Percentiles rank a stretch among this genome's conserved stretches.
phyloP scores from a whole-genome alignment of 1,140 invertebrate genomes.

The Lysiphlebus fabarum region DNA sequence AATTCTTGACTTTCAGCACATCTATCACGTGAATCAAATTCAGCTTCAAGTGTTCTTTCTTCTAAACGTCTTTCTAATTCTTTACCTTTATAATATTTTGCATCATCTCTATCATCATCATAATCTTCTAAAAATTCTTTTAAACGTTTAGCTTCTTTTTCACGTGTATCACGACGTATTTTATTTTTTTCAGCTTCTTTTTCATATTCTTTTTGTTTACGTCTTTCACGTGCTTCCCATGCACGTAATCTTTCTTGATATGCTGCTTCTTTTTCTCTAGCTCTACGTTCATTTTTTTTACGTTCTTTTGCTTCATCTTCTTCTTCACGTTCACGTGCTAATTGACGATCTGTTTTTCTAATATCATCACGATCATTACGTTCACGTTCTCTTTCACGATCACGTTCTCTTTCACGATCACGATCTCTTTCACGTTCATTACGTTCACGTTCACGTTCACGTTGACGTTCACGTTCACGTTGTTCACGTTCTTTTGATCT shows the following conservation, averaged over 20 bases:
- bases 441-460: constrained; percentile 44
- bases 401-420: constrained; percentile 41
- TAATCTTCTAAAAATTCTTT: constrained; percentile 99
- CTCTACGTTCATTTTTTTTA: constrained; percentile 84
- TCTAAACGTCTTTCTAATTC: constrained; percentile 83
- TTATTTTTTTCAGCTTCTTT: constrained; percentile 84
- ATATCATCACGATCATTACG: constrained; percentile 53
- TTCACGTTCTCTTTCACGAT: constrained; percentile 41
- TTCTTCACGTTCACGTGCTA: constrained; percentile 76
- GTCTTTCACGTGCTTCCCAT: constrained; percentile 91
- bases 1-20: constrained; percentile 89
- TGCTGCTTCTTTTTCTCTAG: constrained; percentile 88
- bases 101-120: constrained; percentile 94
- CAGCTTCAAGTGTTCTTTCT: constrained; percentile 88
- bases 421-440: constrained; percentile 49
- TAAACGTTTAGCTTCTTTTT: constrained; percentile 86
- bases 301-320: constrained; percentile 89
- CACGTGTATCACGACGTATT: constrained; percentile 77
- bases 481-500: constrained; percentile 54
- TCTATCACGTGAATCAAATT: constrained; percentile 71
- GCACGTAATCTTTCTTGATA: constrained; percentile 83
- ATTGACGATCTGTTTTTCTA: constrained; percentile 60
- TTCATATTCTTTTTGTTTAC: constrained; percentile 90
- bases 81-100: constrained; percentile 95
- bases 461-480: constrained; percentile 51